Percentiles rank a stretch among this genome's conserved stretches.
These are phyloP conservation scores for Meloidogyne hapla DNA, from an alignment of 1,140 invertebrate species.

Conservation along the genomic window DNA sequence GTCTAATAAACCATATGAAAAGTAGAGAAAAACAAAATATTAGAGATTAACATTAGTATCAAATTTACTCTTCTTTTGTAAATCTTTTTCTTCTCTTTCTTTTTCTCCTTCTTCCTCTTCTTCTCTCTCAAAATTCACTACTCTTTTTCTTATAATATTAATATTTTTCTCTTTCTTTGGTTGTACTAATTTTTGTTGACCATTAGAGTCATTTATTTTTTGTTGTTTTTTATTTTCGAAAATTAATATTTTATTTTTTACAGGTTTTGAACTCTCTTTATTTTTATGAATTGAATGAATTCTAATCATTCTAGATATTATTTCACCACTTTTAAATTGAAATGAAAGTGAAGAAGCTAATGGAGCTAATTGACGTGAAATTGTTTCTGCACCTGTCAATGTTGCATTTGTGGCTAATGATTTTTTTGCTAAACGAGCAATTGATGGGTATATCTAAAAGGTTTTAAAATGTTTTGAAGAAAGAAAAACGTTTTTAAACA, in stretches of 20 bases:
- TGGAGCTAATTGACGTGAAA: not conserved
- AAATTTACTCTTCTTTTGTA: no score
- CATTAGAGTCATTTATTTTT: no score
- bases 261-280: not conserved
- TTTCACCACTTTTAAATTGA: slow-evolving; percentile 1
- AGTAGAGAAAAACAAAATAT: no score
- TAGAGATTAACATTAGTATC: no score
- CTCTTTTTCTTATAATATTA: not conserved
- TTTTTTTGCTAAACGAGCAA: not conserved
- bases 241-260: not conserved
- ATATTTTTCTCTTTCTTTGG: not conserved
- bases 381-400: not conserved
- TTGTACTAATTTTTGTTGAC: not conserved
- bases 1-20: no score
- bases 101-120: not conserved
- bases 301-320: not conserved
- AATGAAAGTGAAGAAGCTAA: not conserved
- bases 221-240: not conserved
- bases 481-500: no score
- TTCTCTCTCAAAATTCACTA: not conserved
- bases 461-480: no score
- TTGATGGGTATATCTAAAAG: not conserved
- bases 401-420: not conserved
- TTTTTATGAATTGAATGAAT: slow-evolving; percentile 2
- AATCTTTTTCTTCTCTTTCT: no score